Conservation (phyloP, 2,113 vertebrate genomes). For the Cyrtonyx montezumae region DNA sequence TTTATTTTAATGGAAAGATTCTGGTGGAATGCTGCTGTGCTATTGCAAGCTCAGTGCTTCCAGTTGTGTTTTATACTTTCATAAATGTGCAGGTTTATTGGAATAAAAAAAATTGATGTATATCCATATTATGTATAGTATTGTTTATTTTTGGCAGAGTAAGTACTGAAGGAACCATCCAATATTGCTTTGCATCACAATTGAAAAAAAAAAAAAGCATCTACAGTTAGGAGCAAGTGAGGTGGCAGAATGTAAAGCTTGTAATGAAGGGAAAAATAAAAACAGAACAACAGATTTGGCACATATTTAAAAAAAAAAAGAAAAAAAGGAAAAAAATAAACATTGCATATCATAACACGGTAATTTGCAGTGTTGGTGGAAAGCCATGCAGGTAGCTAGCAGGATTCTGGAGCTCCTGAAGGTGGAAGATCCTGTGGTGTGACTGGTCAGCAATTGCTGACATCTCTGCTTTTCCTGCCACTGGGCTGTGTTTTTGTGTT, state of each 20-base stretch:
- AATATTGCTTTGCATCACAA: neutral
- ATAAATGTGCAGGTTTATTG: neutral
- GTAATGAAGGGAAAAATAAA: neutral
- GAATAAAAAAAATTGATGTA: neutral
- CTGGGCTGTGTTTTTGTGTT: neutral
- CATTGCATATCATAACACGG: neutral
- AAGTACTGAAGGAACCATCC: neutral
- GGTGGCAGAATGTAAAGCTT: neutral
- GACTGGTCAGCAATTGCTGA: neutral
- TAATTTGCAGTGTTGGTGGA: neutral
- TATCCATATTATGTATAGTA: neutral
- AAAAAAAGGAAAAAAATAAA: neutral
- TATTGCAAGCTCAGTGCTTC: neutral
- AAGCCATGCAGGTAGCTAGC: fast-evolving
- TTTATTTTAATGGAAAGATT: neutral
- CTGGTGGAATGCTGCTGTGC: neutral
- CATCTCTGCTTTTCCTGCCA: neutral
- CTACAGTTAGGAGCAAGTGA: neutral
- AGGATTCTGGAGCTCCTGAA: neutral
- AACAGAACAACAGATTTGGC: neutral
- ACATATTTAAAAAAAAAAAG: neutral
- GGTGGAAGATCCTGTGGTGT: neutral
- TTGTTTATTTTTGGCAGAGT: neutral
- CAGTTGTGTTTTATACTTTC: neutral
- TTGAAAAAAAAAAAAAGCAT: neutral